phyloP scores from a whole-genome alignment of 2,888 invertebrate genomes.

The Pelosia muscerda region DNA sequence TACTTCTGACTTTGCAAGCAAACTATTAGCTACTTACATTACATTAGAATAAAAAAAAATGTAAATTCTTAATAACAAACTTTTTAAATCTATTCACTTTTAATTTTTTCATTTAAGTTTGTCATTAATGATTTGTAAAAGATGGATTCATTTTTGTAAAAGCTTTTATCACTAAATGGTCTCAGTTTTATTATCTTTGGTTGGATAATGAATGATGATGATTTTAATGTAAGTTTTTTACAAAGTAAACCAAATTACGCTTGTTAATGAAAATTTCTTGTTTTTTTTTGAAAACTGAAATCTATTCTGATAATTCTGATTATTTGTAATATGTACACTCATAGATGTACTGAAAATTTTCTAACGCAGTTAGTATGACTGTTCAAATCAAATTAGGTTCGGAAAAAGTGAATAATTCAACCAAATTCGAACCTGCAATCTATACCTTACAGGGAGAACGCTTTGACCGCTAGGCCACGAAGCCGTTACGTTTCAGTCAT shows the following conservation, averaged over 20 bases:
- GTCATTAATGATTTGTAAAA: no score
- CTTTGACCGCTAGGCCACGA: no score
- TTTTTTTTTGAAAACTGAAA: no score
- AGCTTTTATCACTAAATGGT: neutral
- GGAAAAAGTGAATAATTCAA: no score
- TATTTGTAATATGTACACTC: neutral
- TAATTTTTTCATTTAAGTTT: neutral
- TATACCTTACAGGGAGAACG: no score
- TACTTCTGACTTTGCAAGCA: neutral
- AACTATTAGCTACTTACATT: neutral
- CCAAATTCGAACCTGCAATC: no score
- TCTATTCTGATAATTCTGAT: neutral
- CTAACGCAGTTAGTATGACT: no score
- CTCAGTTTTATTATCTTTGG: conserved; percentile 2
- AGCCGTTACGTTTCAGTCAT: no score
- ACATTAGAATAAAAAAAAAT: neutral
- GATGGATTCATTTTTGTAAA: neutral
- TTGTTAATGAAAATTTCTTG: neutral
- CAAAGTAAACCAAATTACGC: neutral
- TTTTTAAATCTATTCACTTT: neutral
- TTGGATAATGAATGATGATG: no score
- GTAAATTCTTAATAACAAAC: neutral
- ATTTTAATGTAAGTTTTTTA: neutral
- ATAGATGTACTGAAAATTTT: no score
- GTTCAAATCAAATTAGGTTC: no score